Percentiles rank a stretch among this genome's conserved stretches.
These are phyloP conservation scores for Aix galericulata DNA, from an alignment of 2,113 vertebrate species.

Conservation along the genomic window DNA sequence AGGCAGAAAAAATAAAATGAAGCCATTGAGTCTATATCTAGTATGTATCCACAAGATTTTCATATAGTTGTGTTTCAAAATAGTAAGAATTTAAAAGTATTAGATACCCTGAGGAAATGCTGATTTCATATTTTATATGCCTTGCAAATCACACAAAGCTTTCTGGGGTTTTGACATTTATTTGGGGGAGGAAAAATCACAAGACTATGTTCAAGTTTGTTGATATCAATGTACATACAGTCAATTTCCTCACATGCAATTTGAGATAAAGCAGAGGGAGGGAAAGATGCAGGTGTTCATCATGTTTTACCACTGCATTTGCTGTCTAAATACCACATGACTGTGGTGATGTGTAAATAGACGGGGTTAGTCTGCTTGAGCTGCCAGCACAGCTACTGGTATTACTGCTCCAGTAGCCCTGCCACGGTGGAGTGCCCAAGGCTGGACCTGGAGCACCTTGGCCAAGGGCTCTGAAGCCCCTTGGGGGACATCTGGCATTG, in stretches of 20 bases:
- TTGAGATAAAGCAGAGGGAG: neutral
- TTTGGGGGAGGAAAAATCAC: neutral
- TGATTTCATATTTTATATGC: neutral
- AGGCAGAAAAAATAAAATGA: neutral
- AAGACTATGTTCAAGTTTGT: neutral
- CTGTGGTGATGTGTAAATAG: neutral
- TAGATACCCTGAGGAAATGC: neutral
- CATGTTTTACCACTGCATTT: neutral
- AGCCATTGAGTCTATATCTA: neutral
- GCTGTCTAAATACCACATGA: neutral
- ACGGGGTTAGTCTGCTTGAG: fast-evolving
- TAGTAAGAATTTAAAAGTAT: neutral
- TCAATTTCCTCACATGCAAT: neutral
- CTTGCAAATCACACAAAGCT: neutral
- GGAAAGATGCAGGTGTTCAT: fast-evolving
- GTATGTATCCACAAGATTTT: neutral
- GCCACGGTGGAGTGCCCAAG: neutral
- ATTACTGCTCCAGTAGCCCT: fast-evolving
- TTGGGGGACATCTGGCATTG: too few species aligned
- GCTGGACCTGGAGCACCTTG: fast-evolving
- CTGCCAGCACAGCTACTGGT: too few species aligned
- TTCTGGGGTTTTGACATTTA: neutral
- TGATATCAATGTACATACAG: fast-evolving
- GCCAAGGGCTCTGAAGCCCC: neutral
- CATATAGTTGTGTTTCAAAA: neutral